Percentiles rank a stretch among this genome's conserved stretches.
These are phyloP conservation scores for Jaculus jaculus DNA, from an alignment of 2,113 vertebrate species.

Conservation along the genomic window DNA sequence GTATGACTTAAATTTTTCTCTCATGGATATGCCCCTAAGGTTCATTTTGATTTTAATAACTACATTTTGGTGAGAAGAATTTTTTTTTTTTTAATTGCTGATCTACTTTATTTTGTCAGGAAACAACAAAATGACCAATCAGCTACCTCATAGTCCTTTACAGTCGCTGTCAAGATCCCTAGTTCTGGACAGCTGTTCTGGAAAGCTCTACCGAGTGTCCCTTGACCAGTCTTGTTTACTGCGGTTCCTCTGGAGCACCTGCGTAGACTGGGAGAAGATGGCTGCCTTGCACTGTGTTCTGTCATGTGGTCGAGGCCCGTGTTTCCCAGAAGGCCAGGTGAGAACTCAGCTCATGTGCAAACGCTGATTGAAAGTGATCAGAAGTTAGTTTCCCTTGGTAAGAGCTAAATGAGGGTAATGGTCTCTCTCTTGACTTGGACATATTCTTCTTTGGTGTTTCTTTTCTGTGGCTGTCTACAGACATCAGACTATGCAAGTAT, in stretches of 20 bases:
- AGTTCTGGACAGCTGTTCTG: constrained; percentile 85
- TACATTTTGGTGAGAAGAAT: neutral
- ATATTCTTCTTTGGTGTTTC: neutral
- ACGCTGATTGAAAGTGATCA: neutral
- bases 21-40: neutral
- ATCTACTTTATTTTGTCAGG: constrained; percentile 74
- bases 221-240: constrained; percentile 86
- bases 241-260: constrained; percentile 82
- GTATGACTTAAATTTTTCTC: constrained; percentile 79
- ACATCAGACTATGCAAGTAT: neutral
- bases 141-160: constrained; percentile 71
- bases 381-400: neutral
- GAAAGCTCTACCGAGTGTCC: constrained; percentile 83
- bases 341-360: neutral
- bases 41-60: neutral
- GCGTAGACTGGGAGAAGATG: constrained; percentile 87
- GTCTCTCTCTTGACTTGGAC: neutral
- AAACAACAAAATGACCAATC: constrained; percentile 78
- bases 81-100: constrained; percentile 58
- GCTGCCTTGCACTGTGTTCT: constrained; percentile 92
- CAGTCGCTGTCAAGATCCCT: constrained; percentile 74
- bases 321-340: constrained; percentile 84
- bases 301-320: constrained; percentile 76
- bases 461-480: neutral
- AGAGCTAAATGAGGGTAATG: neutral